phyloP scores from a whole-genome alignment of 2,113 vertebrate genomes.

The Halcyon malimbica region DNA sequence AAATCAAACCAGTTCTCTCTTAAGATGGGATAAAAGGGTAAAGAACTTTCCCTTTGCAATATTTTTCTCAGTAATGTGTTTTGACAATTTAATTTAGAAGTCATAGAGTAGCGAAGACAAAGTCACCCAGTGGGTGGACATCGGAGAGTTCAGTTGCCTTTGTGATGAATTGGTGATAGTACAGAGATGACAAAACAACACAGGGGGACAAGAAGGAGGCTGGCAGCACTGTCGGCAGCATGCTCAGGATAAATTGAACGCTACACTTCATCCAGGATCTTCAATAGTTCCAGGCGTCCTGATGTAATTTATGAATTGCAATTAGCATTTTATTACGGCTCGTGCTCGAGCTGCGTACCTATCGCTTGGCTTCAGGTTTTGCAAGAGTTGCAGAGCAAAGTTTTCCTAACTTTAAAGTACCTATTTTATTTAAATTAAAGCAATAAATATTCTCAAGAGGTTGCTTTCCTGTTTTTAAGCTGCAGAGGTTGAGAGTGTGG shows the following conservation, averaged over 20 bases:
- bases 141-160: conserved; percentile 43
- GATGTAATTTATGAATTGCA: conserved; percentile 44
- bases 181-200: conserved; percentile 69
- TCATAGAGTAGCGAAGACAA: conserved; percentile 61
- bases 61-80: conserved; percentile 62
- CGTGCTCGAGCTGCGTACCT: not conserved
- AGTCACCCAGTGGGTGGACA: conserved; percentile 67
- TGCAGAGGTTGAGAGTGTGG: not conserved
- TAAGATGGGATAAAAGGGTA: conserved; percentile 36
- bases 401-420: not conserved
- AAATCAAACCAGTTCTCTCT: not conserved
- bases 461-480: not conserved
- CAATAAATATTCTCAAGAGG: not conserved
- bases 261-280: conserved; percentile 57
- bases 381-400: not conserved
- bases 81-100: conserved; percentile 74
- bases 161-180: conserved; percentile 70
- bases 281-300: not conserved
- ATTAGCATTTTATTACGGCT: conserved; percentile 51
- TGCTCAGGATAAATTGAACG: conserved; percentile 35
- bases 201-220: conserved; percentile 47
- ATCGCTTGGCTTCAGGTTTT: not conserved
- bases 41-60: conserved; percentile 6
- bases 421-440: not conserved
- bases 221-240: conserved; percentile 36